A percentile compares a stretch with the other conserved stretches of the same genome.
Conservation (phyloP, 2,888 invertebrate species). For the Patella pellucida region DNA sequence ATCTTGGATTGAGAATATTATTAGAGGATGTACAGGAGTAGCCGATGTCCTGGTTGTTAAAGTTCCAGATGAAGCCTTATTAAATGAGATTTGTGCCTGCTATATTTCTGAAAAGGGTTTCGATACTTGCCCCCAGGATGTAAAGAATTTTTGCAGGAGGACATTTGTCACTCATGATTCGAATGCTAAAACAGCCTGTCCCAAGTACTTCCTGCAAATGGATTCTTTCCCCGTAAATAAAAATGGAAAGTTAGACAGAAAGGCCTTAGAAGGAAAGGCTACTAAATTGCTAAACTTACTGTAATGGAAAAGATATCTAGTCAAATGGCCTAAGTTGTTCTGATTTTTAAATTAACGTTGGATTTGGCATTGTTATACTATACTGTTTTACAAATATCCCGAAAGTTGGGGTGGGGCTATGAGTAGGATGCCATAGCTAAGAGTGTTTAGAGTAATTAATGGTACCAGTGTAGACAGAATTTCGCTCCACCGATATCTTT, state of each 20-base stretch:
- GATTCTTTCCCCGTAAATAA: too few relatives aligned
- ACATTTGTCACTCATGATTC: constrained; percentile 8
- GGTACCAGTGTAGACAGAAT: too few relatives aligned
- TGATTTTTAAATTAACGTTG: too few relatives aligned
- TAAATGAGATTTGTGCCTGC: constrained; percentile 13
- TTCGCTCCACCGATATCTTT: too few relatives aligned
- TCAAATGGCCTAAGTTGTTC: too few relatives aligned
- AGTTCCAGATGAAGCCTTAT: constrained; percentile 12
- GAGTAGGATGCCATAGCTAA: too few relatives aligned
- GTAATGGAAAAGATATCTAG: too few relatives aligned
- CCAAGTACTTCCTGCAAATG: too few relatives aligned
- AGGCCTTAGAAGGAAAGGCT: neutral
- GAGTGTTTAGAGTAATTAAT: too few relatives aligned
- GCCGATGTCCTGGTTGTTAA: constrained; percentile 12
- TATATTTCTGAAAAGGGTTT: neutral
- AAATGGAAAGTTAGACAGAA: neutral
- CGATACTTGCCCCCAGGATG: neutral
- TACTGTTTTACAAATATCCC: too few relatives aligned
- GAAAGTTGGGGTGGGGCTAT: too few relatives aligned
- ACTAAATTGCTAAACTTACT: neutral
- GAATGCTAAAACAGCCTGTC: neutral
- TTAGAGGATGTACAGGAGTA: constrained; percentile 9
- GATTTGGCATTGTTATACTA: too few relatives aligned
- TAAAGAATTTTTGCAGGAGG: constrained; percentile 12
- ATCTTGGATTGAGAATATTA: constrained; percentile 23